Evolutionary conservation across 2,113 vertebrate genomes (phyloP).

Genomic region (Oreotragus oreotragus): DNA sequence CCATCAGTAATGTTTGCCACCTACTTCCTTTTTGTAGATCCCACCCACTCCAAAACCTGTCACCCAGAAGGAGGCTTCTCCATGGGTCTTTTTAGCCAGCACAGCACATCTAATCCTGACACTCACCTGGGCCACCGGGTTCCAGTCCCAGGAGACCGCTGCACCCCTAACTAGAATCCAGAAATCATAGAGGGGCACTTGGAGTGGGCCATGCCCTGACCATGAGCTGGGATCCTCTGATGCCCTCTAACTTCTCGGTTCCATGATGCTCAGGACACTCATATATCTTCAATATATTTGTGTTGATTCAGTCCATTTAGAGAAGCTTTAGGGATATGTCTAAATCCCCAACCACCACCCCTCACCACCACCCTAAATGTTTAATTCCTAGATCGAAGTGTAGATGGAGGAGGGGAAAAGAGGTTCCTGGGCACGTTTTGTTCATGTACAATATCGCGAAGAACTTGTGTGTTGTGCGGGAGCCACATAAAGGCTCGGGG

Average conservation of each 20-base stretch:
- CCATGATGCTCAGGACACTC: background rate
- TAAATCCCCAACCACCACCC: background rate
- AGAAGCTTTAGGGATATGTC: background rate
- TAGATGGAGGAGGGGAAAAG: background rate
- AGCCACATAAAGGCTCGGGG: background rate
- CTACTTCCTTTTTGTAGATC: background rate
- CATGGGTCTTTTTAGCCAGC: background rate
- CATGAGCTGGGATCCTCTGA: constrained; percentile 1
- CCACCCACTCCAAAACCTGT: background rate
- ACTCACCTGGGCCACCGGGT: background rate
- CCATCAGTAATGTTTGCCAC: too few species aligned
- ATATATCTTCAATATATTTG: background rate
- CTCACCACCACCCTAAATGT: background rate
- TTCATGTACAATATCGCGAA: background rate
- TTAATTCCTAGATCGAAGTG: background rate
- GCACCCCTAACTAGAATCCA: background rate
- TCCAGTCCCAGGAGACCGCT: background rate
- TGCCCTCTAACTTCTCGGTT: background rate
- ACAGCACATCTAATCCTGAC: background rate
- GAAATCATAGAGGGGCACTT: background rate
- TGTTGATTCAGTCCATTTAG: background rate
- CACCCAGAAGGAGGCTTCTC: background rate
- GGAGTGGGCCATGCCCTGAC: background rate
- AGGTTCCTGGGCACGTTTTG: background rate
- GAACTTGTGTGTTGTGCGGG: background rate